These are phyloP conservation scores for Aurelia aurita DNA, from an alignment of 30 jellyfish, hydroid and myxozoan species.

Conservation along the genomic window DNA sequence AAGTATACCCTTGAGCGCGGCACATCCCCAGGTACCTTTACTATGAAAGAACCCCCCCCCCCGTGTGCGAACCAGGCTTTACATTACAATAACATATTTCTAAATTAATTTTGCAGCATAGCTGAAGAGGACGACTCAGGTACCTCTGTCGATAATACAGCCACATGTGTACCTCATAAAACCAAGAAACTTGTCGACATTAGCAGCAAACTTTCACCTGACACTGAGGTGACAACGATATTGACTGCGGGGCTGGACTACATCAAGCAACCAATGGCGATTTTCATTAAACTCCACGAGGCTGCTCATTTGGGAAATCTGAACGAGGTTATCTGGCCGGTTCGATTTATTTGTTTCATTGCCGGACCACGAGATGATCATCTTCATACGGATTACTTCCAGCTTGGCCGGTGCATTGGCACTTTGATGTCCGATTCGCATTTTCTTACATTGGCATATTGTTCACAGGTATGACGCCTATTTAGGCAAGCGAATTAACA, in stretches of 20 bases:
- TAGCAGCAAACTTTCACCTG: constrained; percentile 47
- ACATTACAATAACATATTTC: too few relatives aligned
- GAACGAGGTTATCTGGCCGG: constrained; percentile 79
- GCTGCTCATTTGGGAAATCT: constrained; percentile 50
- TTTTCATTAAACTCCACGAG: constrained; percentile 59
- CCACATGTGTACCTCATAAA: too few relatives aligned
- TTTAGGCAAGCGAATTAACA: too few relatives aligned
- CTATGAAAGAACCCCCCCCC: too few relatives aligned
- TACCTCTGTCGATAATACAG: background rate
- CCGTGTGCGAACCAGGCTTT: too few relatives aligned
- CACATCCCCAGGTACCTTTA: too few relatives aligned
- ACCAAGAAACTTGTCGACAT: constrained; percentile 16
- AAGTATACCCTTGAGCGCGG: too few relatives aligned
- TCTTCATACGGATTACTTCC: constrained; percentile 35
- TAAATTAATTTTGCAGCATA: background rate
- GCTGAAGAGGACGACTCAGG: constrained; percentile 9
- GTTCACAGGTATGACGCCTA: constrained; percentile 54
- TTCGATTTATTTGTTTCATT: constrained; percentile 64
- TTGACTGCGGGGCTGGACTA: constrained; percentile 70
- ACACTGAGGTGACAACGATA: constrained; percentile 75
- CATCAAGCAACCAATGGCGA: constrained; percentile 59
- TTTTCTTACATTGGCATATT: constrained; percentile 63
- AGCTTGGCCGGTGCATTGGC: constrained; percentile 80
- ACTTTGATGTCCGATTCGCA: constrained; percentile 66
- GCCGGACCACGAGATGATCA: constrained; percentile 66